phyloP scores from a whole-genome alignment of 2,797 vertebrate genomes.

The Atherinosoma microstoma region DNA sequence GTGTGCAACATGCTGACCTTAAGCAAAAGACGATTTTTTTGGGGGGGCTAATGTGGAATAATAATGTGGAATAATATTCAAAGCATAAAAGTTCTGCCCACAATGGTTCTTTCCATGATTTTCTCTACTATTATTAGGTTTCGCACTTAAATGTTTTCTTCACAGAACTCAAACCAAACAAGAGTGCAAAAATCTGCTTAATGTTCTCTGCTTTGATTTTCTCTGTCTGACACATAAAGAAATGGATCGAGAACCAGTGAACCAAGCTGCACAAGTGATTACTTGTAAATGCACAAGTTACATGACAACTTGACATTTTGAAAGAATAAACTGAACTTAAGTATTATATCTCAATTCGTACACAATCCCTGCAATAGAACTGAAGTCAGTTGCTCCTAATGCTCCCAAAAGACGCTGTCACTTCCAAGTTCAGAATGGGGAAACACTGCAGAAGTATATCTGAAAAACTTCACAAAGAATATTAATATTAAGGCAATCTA shows the following conservation, averaged over 20 bases:
- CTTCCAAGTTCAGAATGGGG: background rate
- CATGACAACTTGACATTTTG: background rate
- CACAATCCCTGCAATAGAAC: background rate
- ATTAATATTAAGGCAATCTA: too few relatives aligned
- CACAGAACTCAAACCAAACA: too few relatives aligned
- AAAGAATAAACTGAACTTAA: too few relatives aligned
- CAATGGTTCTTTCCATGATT: background rate
- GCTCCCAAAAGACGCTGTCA: background rate
- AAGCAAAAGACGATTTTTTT: background rate
- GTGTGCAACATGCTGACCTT: background rate
- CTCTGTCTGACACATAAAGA: too few relatives aligned
- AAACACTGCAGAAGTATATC: background rate
- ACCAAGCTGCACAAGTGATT: background rate
- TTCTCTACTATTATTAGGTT: background rate
- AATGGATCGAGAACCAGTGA: too few relatives aligned
- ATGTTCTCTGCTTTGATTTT: too few relatives aligned
- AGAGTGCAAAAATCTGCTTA: background rate
- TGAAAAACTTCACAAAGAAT: too few relatives aligned
- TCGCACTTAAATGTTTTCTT: too few relatives aligned
- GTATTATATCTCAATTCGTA: too few relatives aligned
- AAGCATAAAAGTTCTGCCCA: background rate
- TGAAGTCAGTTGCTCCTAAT: background rate
- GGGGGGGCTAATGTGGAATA: too few relatives aligned
- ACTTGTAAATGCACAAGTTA: background rate
- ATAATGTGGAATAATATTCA: too few relatives aligned